Base-by-base conservation (phyloP, 1,140 invertebrate species). In the Chelonus insularis region DNA sequence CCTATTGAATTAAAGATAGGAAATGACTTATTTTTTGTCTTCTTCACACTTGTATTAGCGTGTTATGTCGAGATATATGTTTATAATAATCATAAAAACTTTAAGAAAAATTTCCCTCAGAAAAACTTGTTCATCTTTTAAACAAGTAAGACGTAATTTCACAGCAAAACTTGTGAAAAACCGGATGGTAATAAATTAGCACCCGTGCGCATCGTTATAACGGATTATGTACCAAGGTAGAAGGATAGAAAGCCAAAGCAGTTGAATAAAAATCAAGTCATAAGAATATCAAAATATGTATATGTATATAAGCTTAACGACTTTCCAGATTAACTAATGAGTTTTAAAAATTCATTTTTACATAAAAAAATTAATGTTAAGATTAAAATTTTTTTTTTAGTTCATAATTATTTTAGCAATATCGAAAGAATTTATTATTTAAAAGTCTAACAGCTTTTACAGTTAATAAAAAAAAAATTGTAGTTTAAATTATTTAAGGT, bases 1-100 rank as follows among this genome's bases (percentile, higher is more conserved):
- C 5, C 45, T 32, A 48, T 23, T 36, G 20, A 43, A 59, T 59
- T 51, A 59, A 59, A 45, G 16, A 45, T 48, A 12, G 25, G 25
- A 45, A 34, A 8, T 45, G 14, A 32, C 37, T 4, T 25, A 14
- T 29, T 36, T 29, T 32, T 34, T 47, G n/a, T 36, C 16, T 14
- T 16, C 25, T 29, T 29, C 43, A 12, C 20, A 16, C 21, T 45
- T 23, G 9, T 23, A 12, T 23, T 39, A 37, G 12, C 43, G 7
- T 7, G 7, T 4, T 29, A 29, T 29, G 7, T 29, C n/a, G n/a
- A n/a, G n/a, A n/a, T n/a, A n/a, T n/a, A n/a, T n/a, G n/a, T n/a
- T n/a, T n/a, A n/a, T n/a, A n/a, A n/a, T n/a, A n/a, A n/a, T n/a
- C n/a, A n/a, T n/a, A n/a, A n/a, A n/a, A n/a, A n/a, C n/a, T n/a